A percentile compares a stretch with the other conserved stretches of the same genome.
Evolutionary conservation across 2,797 vertebrate species (phyloP).

Genomic region (Myiothlypis coronata): DNA sequence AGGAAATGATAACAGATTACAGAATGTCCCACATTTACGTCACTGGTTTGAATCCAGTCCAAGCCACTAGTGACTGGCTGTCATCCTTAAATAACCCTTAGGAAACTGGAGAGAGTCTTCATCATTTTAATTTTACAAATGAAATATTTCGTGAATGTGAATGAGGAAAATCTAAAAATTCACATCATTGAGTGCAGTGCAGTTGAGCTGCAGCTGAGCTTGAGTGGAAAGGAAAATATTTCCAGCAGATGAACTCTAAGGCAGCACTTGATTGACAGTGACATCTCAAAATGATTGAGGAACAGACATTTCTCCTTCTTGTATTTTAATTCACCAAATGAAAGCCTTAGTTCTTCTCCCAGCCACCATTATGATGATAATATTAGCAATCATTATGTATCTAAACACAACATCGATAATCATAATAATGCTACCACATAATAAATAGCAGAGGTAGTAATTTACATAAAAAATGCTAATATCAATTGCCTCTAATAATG

Average conservation of each 20-base stretch:
- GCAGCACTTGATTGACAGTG: background rate
- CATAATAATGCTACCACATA: background rate
- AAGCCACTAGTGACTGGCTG: background rate
- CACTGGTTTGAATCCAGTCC: conserved; percentile 6
- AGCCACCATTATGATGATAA: background rate
- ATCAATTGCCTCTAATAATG: background rate
- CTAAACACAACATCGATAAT: background rate
- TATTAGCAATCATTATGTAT: background rate
- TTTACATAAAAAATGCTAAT: background rate
- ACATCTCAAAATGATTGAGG: background rate
- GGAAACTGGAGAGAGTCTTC: conserved; percentile 10
- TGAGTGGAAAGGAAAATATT: background rate
- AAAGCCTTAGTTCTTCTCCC: background rate
- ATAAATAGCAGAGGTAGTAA: background rate
- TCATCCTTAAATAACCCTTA: conserved; percentile 1
- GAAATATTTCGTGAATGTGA: background rate
- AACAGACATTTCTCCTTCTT: background rate
- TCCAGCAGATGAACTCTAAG: background rate
- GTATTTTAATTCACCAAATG: background rate
- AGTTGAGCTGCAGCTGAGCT: background rate
- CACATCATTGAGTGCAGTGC: background rate
- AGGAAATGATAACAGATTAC: background rate
- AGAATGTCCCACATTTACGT: background rate
- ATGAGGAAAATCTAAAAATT: background rate
- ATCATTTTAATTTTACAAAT: background rate